phyloP scores from a whole-genome alignment of 2,113 vertebrate species.

The Corythornis vintsioides region DNA sequence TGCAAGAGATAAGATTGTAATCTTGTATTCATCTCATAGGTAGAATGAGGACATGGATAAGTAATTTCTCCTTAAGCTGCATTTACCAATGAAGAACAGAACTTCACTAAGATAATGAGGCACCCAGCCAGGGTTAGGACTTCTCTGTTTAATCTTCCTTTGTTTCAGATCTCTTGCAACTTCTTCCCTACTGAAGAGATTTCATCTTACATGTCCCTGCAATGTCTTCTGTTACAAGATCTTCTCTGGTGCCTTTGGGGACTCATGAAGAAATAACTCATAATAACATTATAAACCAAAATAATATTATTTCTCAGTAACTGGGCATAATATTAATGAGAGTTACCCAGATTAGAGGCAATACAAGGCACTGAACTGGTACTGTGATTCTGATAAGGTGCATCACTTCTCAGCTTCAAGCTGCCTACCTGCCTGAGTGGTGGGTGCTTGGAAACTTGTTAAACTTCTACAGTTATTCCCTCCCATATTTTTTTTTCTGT shows the following conservation, averaged over 20 bases:
- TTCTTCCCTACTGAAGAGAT: neutral
- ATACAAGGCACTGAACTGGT: neutral
- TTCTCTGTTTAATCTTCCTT: constrained; percentile 1
- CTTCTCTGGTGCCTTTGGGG: neutral
- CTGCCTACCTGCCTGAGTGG: neutral
- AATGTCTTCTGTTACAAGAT: neutral
- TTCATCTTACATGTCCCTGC: neutral
- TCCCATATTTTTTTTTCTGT: neutral
- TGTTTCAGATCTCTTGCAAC: neutral
- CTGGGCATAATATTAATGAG: neutral
- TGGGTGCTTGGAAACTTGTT: neutral
- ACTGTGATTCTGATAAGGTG: neutral
- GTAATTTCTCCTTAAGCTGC: neutral
- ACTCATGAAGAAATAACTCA: neutral
- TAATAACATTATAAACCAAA: neutral
- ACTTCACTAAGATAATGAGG: neutral
- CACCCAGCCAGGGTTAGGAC: neutral
- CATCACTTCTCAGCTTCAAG: neutral
- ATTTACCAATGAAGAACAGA: neutral
- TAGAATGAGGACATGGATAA: neutral
- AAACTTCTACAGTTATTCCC: neutral
- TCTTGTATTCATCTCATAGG: neutral
- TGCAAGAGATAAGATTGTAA: neutral
- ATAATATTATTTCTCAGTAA: neutral
- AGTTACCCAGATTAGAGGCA: neutral